phyloP scores from a whole-genome alignment of 2,888 invertebrate genomes.

The Limnephilus marmoratus region DNA sequence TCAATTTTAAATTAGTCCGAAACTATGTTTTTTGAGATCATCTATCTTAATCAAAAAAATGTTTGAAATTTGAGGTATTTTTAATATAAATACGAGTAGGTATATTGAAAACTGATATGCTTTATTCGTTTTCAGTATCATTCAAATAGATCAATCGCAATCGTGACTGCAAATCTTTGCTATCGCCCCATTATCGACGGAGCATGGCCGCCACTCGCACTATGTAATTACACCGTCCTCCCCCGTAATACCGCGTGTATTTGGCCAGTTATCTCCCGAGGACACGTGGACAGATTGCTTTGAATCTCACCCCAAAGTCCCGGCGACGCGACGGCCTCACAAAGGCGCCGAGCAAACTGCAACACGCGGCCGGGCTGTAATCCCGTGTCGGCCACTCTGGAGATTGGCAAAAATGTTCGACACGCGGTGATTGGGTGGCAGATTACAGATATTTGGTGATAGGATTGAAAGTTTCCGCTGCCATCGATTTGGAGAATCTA shows the following conservation, averaged over 20 bases:
- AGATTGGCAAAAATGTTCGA: constrained; percentile 45
- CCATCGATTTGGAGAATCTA: constrained; percentile 1
- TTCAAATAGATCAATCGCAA: not conserved
- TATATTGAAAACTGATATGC: too few species aligned
- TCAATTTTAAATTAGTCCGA: too few species aligned
- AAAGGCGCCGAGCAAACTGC: constrained; percentile 57
- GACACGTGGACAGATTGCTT: constrained; percentile 57
- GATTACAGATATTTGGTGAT: constrained; percentile 25
- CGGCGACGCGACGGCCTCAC: constrained; percentile 45
- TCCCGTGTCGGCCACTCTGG: constrained; percentile 45
- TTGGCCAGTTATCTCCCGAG: constrained; percentile 52
- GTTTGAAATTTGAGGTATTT: too few species aligned
- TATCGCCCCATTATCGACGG: not conserved
- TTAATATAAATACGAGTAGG: too few species aligned
- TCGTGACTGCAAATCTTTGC: not conserved
- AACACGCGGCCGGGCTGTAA: constrained; percentile 51
- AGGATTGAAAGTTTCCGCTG: not conserved
- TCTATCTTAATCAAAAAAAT: too few species aligned
- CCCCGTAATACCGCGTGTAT: constrained; percentile 24
- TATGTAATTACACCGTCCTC: constrained; percentile 37
- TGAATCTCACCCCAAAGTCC: constrained; percentile 36
- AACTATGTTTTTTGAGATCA: too few species aligned
- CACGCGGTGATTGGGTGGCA: constrained; percentile 33
- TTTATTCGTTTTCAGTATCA: not conserved
- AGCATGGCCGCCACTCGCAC: constrained; percentile 12